Percentiles rank a stretch among this genome's conserved stretches.
Conservation (phyloP, 2,888 invertebrate species). For the Aplocera efformata region DNA sequence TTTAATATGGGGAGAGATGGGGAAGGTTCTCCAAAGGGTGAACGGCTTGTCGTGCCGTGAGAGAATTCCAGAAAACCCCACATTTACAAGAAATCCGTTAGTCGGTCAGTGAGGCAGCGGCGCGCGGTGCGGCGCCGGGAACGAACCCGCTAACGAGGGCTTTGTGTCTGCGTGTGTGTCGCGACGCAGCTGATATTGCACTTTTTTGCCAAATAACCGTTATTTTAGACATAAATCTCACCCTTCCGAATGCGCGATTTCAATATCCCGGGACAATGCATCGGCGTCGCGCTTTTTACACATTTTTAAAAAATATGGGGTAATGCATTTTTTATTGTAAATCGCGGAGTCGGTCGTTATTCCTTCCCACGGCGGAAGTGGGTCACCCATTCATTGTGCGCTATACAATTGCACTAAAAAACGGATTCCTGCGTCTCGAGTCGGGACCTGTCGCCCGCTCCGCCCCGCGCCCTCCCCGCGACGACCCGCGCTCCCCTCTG, state of each 20-base stretch:
- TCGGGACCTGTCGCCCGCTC: slow-evolving; percentile 61
- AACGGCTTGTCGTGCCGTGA: slow-evolving; percentile 19
- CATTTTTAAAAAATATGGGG: slow-evolving; percentile 74
- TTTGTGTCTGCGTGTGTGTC: slow-evolving; percentile 32
- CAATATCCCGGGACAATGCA: slow-evolving; percentile 68
- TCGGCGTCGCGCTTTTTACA: slow-evolving; percentile 60
- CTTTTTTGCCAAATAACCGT: slow-evolving; percentile 72
- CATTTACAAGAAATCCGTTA: slow-evolving; percentile 2
- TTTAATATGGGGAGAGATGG: too few relatives aligned
- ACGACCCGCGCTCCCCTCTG: slow-evolving; percentile 53
- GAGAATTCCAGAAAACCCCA: slow-evolving; percentile 16
- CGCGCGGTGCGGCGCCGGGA: background rate
- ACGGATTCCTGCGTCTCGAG: slow-evolving; percentile 59
- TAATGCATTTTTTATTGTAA: slow-evolving; percentile 77
- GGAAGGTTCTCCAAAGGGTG: background rate
- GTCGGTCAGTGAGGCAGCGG: slow-evolving; percentile 20
- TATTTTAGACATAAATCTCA: slow-evolving; percentile 77
- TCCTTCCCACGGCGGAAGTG: slow-evolving; percentile 80
- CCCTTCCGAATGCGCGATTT: slow-evolving; percentile 72
- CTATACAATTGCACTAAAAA: slow-evolving; percentile 73
- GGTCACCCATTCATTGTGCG: slow-evolving; percentile 77
- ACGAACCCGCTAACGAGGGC: slow-evolving; percentile 36
- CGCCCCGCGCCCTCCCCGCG: slow-evolving; percentile 34
- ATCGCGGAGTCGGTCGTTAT: slow-evolving; percentile 70
- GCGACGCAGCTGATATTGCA: slow-evolving; percentile 60